phyloP scores from a whole-genome alignment of 2,888 invertebrate species.

The Maniola hyperantus region DNA sequence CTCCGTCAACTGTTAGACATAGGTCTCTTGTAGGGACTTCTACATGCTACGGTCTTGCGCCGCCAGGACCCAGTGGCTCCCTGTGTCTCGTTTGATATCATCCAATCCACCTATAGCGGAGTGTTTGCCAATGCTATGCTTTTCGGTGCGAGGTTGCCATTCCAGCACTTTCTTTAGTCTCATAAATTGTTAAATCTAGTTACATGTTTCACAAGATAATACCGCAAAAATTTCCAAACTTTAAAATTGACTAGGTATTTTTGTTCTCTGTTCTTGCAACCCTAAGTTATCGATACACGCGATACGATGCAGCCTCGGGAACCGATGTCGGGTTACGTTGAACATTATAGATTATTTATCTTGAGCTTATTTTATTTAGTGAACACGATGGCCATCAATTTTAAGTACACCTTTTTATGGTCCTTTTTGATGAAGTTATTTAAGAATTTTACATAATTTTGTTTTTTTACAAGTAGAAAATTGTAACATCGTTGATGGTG shows the following conservation, averaged over 20 bases:
- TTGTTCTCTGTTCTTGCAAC: constrained; percentile 38
- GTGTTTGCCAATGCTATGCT: no score
- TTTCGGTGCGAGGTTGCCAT: no score
- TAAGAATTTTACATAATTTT: background rate
- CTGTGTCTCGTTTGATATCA: no score
- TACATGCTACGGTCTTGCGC: no score
- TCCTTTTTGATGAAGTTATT: background rate
- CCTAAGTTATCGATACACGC: constrained; percentile 55
- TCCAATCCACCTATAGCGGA: no score
- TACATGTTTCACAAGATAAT: no score
- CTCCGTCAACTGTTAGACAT: no score
- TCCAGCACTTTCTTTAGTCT: no score
- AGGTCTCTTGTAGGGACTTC: no score
- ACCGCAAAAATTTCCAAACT: no score
- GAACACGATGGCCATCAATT: constrained; percentile 14
- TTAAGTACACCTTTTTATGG: constrained; percentile 4
- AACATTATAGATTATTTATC: constrained; percentile 36
- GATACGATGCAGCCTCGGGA: constrained; percentile 61
- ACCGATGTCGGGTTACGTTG: constrained; percentile 20
- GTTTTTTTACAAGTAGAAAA: background rate
- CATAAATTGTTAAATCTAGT: no score
- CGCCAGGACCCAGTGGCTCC: no score
- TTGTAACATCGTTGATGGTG: background rate
- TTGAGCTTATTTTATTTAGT: constrained; percentile 31
- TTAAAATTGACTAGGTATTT: background rate